These are phyloP conservation scores for Drosophila guanche DNA, from an alignment of 1,140 invertebrate species.

Conservation along the genomic window DNA sequence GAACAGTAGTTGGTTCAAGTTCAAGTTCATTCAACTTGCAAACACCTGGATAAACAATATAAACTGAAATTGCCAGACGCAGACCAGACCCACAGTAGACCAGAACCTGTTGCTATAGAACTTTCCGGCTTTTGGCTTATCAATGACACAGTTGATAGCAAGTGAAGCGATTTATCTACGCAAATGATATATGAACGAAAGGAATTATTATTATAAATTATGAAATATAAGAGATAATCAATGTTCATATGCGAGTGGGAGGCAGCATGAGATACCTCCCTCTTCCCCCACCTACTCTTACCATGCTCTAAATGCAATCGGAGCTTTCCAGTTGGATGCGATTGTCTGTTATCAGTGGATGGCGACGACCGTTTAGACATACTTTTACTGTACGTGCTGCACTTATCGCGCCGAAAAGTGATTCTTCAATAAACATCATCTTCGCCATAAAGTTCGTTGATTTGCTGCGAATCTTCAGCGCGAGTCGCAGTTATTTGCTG, in stretches of 20 bases:
- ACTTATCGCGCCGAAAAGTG: conserved; percentile 20
- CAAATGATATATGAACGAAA: neutral
- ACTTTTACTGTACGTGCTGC: conserved; percentile 32
- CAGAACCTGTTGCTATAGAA: conserved; percentile 19
- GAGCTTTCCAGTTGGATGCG: conserved; percentile 29
- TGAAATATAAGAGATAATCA: neutral
- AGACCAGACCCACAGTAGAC: no score
- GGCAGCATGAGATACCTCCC: conserved; percentile 14
- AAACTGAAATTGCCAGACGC: no score
- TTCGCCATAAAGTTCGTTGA: conserved; percentile 34
- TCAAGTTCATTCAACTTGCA: no score
- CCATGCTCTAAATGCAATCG: conserved; percentile 23
- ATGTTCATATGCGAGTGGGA: neutral
- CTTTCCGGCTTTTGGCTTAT: conserved; percentile 10
- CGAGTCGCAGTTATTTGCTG: conserved; percentile 13
- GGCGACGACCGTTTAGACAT: conserved; percentile 43
- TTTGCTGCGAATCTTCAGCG: neutral
- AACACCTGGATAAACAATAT: neutral
- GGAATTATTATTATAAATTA: neutral
- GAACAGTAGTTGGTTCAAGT: no score
- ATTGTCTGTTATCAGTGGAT: conserved; percentile 34
- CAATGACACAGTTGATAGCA: conserved; percentile 15
- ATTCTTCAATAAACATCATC: conserved; percentile 20
- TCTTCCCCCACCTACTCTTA: neutral
- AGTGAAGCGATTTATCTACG: conserved; percentile 20